These are phyloP conservation scores for Thalassarche chlororhynchos DNA, from an alignment of 2,113 vertebrate genomes.

Conservation along the genomic window DNA sequence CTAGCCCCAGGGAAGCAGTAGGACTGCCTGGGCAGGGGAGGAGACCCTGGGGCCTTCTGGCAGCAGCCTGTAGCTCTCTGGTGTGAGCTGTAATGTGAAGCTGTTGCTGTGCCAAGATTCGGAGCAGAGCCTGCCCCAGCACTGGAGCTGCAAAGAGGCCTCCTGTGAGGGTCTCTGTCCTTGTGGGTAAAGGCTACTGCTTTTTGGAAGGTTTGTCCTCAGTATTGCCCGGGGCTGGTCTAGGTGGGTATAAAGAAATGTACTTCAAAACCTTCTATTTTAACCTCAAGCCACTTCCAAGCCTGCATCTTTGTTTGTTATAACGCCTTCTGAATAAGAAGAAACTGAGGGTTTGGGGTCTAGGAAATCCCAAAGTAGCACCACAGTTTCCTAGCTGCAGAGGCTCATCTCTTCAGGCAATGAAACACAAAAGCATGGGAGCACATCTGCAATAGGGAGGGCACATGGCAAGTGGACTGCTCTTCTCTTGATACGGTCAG, in stretches of 20 bases:
- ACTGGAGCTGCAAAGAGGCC: neutral
- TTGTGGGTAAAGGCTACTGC: neutral
- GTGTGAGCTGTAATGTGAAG: neutral
- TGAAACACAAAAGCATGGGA: neutral
- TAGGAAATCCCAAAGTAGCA: neutral
- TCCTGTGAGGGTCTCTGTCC: neutral
- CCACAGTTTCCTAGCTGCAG: neutral
- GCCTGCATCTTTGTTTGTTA: neutral
- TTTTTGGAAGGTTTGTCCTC: neutral
- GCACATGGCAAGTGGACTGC: neutral
- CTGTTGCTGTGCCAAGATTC: neutral
- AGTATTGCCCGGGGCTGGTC: neutral
- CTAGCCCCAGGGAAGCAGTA: neutral
- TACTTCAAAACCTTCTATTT: neutral
- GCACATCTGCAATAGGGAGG: neutral
- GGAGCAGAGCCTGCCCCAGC: accelerated
- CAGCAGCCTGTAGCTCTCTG: neutral
- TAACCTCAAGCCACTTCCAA: neutral
- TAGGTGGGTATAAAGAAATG: neutral
- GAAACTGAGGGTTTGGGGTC: neutral
- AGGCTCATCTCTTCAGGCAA: neutral
- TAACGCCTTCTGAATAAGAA: neutral
- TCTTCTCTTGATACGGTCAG: neutral
- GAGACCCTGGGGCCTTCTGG: neutral
- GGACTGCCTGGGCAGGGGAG: neutral